A percentile compares a stretch with the other conserved stretches of the same genome.
phyloP scores from a whole-genome alignment of 2,113 vertebrate genomes.

The Charina bottae region DNA sequence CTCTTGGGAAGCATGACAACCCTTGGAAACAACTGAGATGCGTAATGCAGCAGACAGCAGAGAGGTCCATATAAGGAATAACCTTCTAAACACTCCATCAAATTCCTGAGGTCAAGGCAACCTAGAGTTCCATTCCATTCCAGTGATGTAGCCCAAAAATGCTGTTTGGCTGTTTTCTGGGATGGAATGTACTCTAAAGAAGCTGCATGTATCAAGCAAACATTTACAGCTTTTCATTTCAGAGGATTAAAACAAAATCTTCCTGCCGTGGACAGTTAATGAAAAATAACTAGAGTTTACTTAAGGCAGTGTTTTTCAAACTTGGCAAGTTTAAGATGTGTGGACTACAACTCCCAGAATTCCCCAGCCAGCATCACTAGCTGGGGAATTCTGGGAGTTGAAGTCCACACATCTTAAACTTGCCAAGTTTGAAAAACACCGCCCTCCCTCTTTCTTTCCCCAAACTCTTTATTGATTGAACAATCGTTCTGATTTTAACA shows the following conservation, averaged over 20 bases:
- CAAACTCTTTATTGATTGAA: background rate
- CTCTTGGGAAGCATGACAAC: slow-evolving; percentile 49
- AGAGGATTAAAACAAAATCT: slow-evolving; percentile 30
- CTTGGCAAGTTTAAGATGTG: background rate
- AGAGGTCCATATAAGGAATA: slow-evolving; percentile 70
- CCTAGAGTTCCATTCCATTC: slow-evolving; percentile 58
- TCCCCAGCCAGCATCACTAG: background rate
- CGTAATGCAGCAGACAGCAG: slow-evolving; percentile 47
- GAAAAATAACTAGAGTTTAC: slow-evolving; percentile 21
- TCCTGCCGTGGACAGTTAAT: background rate
- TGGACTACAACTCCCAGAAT: background rate
- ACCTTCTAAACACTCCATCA: slow-evolving; percentile 60
- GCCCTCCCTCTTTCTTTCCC: background rate
- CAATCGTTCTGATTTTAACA: background rate
- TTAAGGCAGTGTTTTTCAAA: background rate
- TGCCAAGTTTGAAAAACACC: background rate
- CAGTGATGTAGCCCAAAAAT: slow-evolving; percentile 43
- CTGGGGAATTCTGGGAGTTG: background rate
- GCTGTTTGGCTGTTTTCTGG: slow-evolving; percentile 50
- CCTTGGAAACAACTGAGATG: slow-evolving; percentile 57
- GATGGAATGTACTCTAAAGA: slow-evolving; percentile 33
- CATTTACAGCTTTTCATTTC: background rate
- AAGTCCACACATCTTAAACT: background rate
- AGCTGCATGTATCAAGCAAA: background rate
- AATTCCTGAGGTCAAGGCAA: slow-evolving; percentile 71